Evolutionary conservation across 2,113 vertebrate species (phyloP).

Genomic region (Aplodontia rufa): DNA sequence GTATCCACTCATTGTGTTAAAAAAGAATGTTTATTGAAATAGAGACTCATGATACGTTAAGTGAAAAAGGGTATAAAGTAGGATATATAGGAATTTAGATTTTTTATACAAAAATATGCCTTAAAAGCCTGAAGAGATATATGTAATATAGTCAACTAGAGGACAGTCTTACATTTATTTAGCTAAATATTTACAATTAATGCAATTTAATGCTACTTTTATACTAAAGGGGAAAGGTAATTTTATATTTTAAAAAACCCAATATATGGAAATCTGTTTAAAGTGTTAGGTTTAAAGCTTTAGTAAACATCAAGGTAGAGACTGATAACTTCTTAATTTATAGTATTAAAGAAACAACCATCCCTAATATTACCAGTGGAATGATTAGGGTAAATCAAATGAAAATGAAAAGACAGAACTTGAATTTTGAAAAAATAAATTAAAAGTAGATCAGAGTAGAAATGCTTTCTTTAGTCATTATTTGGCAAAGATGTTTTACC

Average conservation of each 20-base stretch:
- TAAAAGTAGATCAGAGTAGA: not conserved
- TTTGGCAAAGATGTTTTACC: not conserved
- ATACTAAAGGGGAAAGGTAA: not conserved
- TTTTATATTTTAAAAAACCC: slow-evolving; percentile 16
- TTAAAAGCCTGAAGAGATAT: not conserved
- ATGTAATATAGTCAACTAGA: not conserved
- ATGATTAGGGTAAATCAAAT: not conserved
- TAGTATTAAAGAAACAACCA: not conserved
- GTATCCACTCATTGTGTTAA: not conserved
- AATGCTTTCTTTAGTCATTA: not conserved
- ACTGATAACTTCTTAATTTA: not conserved
- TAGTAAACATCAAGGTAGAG: not conserved
- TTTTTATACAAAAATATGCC: not conserved
- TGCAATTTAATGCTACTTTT: not conserved
- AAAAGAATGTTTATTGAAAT: not conserved
- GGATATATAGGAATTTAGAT: not conserved
- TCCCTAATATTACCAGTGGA: not conserved
- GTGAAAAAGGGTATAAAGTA: not conserved
- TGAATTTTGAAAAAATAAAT: not conserved
- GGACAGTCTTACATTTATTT: not conserved
- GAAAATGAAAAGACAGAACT: not conserved
- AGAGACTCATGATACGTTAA: not conserved
- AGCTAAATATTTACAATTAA: not conserved
- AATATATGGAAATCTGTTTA: not conserved
- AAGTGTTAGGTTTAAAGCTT: not conserved